These are phyloP conservation scores for Argyresthia goedartella DNA, from an alignment of 2,888 invertebrate species.

Conservation along the genomic window DNA sequence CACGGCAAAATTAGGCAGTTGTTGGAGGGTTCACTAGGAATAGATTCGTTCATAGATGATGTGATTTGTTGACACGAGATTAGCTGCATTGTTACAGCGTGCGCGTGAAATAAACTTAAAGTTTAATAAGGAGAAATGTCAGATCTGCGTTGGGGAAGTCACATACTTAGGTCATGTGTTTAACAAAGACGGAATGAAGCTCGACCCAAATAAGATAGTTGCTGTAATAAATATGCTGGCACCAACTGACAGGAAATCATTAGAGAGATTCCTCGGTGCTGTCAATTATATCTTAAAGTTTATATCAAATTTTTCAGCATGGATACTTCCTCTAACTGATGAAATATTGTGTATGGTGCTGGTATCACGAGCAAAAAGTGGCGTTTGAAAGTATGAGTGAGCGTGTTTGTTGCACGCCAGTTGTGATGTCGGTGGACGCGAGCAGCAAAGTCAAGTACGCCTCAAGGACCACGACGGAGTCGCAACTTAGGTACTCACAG, in stretches of 20 bases:
- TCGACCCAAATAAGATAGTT: not conserved
- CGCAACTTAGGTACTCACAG: slow-evolving; percentile 14
- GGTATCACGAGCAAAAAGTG: slow-evolving; percentile 5
- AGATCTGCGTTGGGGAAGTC: too few species aligned
- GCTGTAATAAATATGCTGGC: not conserved
- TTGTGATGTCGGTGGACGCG: slow-evolving; percentile 17
- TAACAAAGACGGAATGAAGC: not conserved
- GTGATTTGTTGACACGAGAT: slow-evolving; percentile 11
- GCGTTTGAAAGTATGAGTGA: slow-evolving; percentile 4
- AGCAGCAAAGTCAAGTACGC: slow-evolving; percentile 13
- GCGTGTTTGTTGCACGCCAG: slow-evolving; percentile 7
- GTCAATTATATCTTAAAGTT: slow-evolving; percentile 11
- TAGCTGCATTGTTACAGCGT: not conserved
- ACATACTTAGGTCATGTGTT: slow-evolving; percentile 1
- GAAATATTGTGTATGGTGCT: slow-evolving; percentile 11
- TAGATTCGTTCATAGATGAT: slow-evolving; percentile 14
- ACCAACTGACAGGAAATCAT: too few species aligned
- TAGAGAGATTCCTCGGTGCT: too few species aligned
- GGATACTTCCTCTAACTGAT: slow-evolving; percentile 6
- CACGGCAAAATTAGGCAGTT: slow-evolving; percentile 8
- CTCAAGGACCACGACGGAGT: slow-evolving; percentile 13
- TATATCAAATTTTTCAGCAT: slow-evolving; percentile 9
- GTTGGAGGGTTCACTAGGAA: slow-evolving; percentile 12
- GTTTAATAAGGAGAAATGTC: too few species aligned
- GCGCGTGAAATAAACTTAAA: too few species aligned